These are phyloP conservation scores for Buceros bicornis DNA, from an alignment of 2,797 vertebrate genomes.

Conservation along the genomic window DNA sequence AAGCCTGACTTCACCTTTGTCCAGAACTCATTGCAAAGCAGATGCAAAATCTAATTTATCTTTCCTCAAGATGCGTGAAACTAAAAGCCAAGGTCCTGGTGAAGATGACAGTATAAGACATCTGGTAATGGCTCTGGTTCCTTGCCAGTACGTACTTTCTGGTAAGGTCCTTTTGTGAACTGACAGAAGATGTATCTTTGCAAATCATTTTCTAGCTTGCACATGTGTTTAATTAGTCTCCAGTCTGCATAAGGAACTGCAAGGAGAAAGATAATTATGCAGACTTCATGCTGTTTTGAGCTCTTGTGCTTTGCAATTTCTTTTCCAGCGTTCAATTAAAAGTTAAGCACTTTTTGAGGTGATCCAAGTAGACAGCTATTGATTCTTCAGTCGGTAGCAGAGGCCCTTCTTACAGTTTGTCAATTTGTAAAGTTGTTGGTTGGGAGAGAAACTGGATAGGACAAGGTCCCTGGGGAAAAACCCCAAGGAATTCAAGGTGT, in stretches of 20 bases:
- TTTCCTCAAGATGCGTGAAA: background rate
- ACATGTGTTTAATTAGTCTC: slow-evolving; percentile 65
- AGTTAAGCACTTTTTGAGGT: slow-evolving; percentile 59
- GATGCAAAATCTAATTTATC: background rate
- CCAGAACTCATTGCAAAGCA: background rate
- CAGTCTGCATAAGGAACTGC: slow-evolving; percentile 28
- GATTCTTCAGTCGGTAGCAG: slow-evolving; percentile 45
- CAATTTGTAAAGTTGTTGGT: background rate
- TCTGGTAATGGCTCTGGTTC: background rate
- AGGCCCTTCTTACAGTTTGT: slow-evolving; percentile 10
- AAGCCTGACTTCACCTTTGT: rapidly evolving
- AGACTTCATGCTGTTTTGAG: slow-evolving; percentile 51
- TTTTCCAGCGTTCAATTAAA: slow-evolving; percentile 54
- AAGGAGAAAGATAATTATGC: slow-evolving; percentile 65
- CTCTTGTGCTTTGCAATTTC: slow-evolving; percentile 36
- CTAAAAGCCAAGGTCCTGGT: background rate
- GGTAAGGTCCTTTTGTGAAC: background rate
- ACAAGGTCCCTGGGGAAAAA: background rate
- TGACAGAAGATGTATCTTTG: background rate
- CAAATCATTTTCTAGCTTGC: slow-evolving; percentile 31
- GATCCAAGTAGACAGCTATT: slow-evolving; percentile 51
- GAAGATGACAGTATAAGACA: background rate
- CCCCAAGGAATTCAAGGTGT: background rate
- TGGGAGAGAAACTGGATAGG: background rate
- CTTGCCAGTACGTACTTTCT: background rate